phyloP scores from a whole-genome alignment of 64 coral and sea anemone species.

The Cladopsammia gracilis region DNA sequence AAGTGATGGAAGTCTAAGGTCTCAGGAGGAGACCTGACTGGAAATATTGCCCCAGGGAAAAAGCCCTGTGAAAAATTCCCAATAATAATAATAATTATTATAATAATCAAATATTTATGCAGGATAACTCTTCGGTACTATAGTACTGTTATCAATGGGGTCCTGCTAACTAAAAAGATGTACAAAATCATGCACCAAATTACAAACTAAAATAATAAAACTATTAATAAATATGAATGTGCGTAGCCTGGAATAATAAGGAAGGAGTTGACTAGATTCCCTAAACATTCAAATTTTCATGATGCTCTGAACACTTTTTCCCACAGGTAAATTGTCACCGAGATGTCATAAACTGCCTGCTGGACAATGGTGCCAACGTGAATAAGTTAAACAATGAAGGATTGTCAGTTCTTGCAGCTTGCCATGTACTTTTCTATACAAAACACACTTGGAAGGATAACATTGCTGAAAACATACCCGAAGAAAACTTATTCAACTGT shows the following conservation, averaged over 20 bases:
- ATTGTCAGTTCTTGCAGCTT: slow-evolving; percentile 94
- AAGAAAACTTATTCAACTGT: slow-evolving; percentile 93
- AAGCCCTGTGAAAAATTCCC: no score
- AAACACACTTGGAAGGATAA: slow-evolving; percentile 99
- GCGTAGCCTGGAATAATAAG: background rate
- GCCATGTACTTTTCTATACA: slow-evolving; percentile 98
- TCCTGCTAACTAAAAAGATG: no score
- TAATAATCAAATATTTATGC: no score
- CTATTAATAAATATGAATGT: no score
- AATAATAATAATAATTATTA: no score
- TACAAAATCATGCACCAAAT: no score
- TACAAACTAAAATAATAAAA: no score
- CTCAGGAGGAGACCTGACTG: no score
- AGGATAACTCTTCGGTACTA: no score
- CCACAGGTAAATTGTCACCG: slow-evolving; percentile 95
- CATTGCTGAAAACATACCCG: slow-evolving; percentile 84
- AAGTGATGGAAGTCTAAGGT: no score
- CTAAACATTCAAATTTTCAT: background rate
- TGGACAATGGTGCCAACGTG: slow-evolving; percentile 98
- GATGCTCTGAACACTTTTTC: background rate
- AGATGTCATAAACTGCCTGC: slow-evolving; percentile 92
- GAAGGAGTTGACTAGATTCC: background rate
- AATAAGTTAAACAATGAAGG: slow-evolving; percentile 99
- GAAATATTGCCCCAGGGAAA: no score
- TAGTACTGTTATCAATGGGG: no score